Conservation (phyloP, 2,797 vertebrate species). For the Hemibagrus guttatus region DNA sequence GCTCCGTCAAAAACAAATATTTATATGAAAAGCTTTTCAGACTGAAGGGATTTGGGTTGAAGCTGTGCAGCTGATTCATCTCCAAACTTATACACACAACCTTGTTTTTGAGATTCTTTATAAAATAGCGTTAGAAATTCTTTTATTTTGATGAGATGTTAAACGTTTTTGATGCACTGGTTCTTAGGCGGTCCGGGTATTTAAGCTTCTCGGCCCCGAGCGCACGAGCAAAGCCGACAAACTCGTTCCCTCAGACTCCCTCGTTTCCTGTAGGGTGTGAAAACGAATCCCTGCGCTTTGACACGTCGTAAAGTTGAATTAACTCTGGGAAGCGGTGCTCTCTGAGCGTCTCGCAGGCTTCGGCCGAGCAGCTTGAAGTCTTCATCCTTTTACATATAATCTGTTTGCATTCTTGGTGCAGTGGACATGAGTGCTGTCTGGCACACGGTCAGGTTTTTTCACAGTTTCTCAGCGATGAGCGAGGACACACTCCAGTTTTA, state of each 20-base stretch:
- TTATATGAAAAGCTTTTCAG: constrained; percentile 24
- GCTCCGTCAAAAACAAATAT: constrained; percentile 36
- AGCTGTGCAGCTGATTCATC: constrained; percentile 26
- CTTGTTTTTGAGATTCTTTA: background rate
- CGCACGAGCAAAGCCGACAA: too few relatives aligned
- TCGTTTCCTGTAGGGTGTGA: too few relatives aligned
- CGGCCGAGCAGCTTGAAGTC: constrained; percentile 31
- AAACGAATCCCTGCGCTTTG: background rate
- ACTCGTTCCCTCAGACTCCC: background rate
- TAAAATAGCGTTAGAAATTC: background rate
- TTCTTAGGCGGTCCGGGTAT: background rate
- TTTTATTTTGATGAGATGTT: background rate
- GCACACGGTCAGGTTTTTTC: background rate
- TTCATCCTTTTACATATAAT: background rate
- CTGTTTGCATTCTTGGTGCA: constrained; percentile 33
- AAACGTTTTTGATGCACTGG: background rate
- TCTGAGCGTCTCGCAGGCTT: background rate
- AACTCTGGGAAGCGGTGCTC: background rate
- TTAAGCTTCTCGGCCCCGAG: background rate
- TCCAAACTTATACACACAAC: background rate
- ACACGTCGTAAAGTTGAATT: background rate
- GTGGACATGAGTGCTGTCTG: constrained; percentile 18
- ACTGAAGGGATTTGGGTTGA: background rate
- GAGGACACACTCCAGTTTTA: background rate
- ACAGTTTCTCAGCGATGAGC: background rate